Base-by-base conservation (phyloP, 1,140 invertebrate species). In the Magallana gigas region DNA sequence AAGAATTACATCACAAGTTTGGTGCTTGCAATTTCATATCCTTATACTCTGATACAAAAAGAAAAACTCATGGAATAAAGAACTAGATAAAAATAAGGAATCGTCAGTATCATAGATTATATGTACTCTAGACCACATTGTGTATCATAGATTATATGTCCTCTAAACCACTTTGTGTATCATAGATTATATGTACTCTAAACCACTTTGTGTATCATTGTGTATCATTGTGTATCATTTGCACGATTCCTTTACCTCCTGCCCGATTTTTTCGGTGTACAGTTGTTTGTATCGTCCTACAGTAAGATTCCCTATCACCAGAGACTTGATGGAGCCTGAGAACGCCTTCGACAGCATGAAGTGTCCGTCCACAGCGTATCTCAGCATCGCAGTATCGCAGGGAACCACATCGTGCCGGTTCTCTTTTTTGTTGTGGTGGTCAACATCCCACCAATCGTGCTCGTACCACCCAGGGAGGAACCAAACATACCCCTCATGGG, bases 401-500 rank as follows among this genome's bases (percentile, higher is more conserved):
- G 95, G 95, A 12, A 97, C 95, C 76, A 87, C 87, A 81, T 92
- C 93, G 57, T 90, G 85, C 4, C 89, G 84, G 14, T 91, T 85
- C 23, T 62, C 85, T 16, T 89, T 82, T n/a, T 89, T 89, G 90
- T 96, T 96, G 90, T 96, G 96, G 82, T 94, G 94, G 88, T 96
- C 96, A 0, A 96, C 96, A 89, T 97, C 96, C 92, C 96, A 96
- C 97, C 97, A 97, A 85, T 96, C 94, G 7, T 94, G 92, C 3
- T 95, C 94, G 86, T 97, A 96, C 97, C 97, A 97, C 1, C 96
- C 94, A 0, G 97, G 97, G 23, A 98, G 93, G 91, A 98, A 98
- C 97, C 97, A 98, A 0, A 97, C 96, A 92, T 97, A 98, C 9
- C 97, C 97, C 84, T 97, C 91, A 57, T 94, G 92, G 5, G 95